These are phyloP conservation scores for Amphimallon solstitiale DNA, from an alignment of 2,888 invertebrate species.

Conservation along the genomic window DNA sequence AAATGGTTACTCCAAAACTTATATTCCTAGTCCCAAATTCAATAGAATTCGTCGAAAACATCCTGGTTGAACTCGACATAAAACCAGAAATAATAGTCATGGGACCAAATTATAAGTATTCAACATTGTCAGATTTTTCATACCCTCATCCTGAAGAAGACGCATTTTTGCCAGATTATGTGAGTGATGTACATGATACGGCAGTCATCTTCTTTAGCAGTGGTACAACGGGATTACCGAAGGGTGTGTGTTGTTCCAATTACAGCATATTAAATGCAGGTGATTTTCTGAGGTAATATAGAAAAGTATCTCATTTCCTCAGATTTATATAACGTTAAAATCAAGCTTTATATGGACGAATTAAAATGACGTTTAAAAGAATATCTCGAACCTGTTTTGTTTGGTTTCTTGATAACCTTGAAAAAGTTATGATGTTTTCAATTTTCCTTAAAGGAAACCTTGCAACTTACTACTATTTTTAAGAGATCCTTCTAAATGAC, in stretches of 20 bases:
- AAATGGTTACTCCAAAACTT: slow-evolving; percentile 45
- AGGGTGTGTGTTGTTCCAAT: slow-evolving; percentile 46
- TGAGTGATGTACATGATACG: slow-evolving; percentile 46
- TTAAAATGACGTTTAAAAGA: too few relatives aligned
- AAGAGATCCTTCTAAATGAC: too few relatives aligned
- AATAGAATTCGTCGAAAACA: slow-evolving; percentile 42
- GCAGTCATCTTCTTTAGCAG: slow-evolving; percentile 56
- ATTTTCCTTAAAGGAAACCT: too few relatives aligned
- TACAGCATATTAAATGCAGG: too few relatives aligned
- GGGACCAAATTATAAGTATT: slow-evolving; percentile 37
- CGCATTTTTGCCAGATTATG: slow-evolving; percentile 46
- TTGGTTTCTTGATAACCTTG: too few relatives aligned
- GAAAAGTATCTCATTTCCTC: too few relatives aligned
- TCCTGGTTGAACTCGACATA: slow-evolving; percentile 38
- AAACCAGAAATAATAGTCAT: slow-evolving; percentile 46
- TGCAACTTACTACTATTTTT: too few relatives aligned
- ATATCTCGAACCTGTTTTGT: too few relatives aligned
- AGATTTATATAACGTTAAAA: too few relatives aligned
- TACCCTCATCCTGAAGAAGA: slow-evolving; percentile 44
- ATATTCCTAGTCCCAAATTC: slow-evolving; percentile 47
- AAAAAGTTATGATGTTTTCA: too few relatives aligned
- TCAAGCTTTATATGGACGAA: too few relatives aligned
- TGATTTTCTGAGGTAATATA: too few relatives aligned
- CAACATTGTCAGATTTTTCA: slow-evolving; percentile 43
- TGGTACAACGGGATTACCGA: slow-evolving; percentile 56